Percentiles rank a stretch among this genome's conserved stretches.
Conservation (phyloP, 2,113 vertebrate genomes). For the Trematomus loennbergii region DNA sequence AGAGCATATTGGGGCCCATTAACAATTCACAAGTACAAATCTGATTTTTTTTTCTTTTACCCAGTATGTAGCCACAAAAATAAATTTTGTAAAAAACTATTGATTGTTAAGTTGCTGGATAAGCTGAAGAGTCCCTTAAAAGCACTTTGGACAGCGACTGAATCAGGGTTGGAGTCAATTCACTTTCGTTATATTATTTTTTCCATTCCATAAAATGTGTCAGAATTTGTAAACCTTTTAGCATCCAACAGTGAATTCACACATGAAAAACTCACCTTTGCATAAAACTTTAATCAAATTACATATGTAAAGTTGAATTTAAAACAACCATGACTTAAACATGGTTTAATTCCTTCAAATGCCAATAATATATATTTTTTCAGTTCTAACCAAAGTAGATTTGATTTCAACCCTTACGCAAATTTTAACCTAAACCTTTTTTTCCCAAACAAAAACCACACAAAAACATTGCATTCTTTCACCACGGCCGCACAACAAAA, state of each 20-base stretch:
- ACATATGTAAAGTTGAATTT: slow-evolving; percentile 3
- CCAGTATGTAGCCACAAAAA: slow-evolving; percentile 24
- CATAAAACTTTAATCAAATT: slow-evolving; percentile 10
- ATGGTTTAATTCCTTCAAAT: not conserved
- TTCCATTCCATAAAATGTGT: not conserved
- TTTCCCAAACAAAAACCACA: not conserved
- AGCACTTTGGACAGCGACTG: slow-evolving; percentile 39
- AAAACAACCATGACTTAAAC: not conserved
- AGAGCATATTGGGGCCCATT: slow-evolving; percentile 32
- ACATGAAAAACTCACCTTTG: not conserved
- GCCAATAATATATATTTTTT: not conserved
- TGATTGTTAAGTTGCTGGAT: slow-evolving; percentile 34
- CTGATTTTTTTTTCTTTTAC: slow-evolving; percentile 16
- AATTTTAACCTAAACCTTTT: not conserved
- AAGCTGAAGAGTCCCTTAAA: slow-evolving; percentile 29
- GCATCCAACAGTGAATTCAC: not conserved
- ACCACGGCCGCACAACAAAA: slow-evolving; percentile 3
- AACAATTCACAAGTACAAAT: slow-evolving; percentile 59
- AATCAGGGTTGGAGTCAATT: slow-evolving; percentile 25
- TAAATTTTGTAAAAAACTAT: slow-evolving; percentile 24
- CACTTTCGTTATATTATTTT: slow-evolving; percentile 9
- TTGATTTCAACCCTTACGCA: slow-evolving; percentile 34
- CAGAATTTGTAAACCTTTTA: not conserved
- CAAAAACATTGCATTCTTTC: slow-evolving; percentile 34
- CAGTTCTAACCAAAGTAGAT: slow-evolving; percentile 25